Percentiles rank a stretch among this genome's conserved stretches.
These are phyloP conservation scores for Oxycera nigricornis DNA, from an alignment of 2,888 invertebrate genomes.

Conservation along the genomic window DNA sequence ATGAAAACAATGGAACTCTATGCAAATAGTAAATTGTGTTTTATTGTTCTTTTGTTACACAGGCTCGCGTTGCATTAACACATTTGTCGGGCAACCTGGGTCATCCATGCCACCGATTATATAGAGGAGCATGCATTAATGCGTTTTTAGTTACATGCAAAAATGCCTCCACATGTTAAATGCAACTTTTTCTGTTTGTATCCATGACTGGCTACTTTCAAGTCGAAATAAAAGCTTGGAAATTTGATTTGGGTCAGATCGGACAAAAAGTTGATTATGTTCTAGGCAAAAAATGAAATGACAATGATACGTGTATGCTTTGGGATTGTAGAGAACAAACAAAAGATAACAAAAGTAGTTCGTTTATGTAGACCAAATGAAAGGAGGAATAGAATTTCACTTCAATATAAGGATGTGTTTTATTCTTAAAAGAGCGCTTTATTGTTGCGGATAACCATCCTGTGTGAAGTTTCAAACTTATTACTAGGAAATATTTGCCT, in stretches of 20 bases:
- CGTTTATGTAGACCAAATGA: too few relatives aligned
- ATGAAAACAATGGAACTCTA: conserved; percentile 28
- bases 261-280: not conserved
- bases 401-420: too few relatives aligned
- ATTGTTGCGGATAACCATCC: too few relatives aligned
- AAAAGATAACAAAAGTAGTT: not conserved
- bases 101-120: not conserved
- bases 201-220: not conserved
- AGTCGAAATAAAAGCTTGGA: not conserved
- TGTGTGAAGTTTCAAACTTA: too few relatives aligned
- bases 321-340: not conserved
- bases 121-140: not conserved
- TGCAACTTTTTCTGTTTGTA: not conserved
- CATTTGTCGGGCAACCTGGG: not conserved
- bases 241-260: not conserved
- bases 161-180: not conserved
- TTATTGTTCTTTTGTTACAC: conserved; percentile 30
- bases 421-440: too few relatives aligned
- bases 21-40: conserved; percentile 34
- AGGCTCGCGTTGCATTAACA: conserved; percentile 22
- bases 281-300: not conserved
- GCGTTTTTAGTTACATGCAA: not conserved
- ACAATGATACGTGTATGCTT: not conserved
- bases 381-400: too few relatives aligned
- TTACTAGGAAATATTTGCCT: too few relatives aligned